Conservation (phyloP, 2,797 vertebrate genomes). For the Sternarchorhynchus goeldii region DNA sequence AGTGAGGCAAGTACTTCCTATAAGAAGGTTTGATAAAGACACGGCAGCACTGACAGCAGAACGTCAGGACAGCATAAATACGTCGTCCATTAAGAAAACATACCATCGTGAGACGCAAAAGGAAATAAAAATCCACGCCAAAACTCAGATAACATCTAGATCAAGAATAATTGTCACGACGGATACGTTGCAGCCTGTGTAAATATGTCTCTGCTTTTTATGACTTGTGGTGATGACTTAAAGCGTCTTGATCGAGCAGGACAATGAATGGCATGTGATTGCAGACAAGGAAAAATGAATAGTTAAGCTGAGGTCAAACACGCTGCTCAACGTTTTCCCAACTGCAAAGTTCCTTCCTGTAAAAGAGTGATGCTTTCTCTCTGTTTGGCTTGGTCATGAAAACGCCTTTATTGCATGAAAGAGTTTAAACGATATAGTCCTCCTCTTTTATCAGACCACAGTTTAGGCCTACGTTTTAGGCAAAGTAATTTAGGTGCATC, state of each 20-base stretch:
- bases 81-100: conserved; percentile 21
- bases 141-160: conserved; percentile 31
- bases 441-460: conserved; percentile 17
- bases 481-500: conserved; percentile 57
- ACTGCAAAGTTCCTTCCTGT: conserved; percentile 8
- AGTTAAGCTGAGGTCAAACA: conserved; percentile 27
- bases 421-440: conserved; percentile 1
- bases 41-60: not conserved
- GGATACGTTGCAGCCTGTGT: conserved; percentile 19
- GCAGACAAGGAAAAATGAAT: conserved; percentile 7
- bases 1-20: conserved; percentile 15
- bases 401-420: conserved; percentile 5
- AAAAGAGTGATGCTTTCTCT: conserved; percentile 22
- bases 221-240: conserved; percentile 23
- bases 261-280: conserved; percentile 31
- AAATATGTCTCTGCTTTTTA: conserved; percentile 29
- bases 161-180: conserved; percentile 31
- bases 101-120: not conserved
- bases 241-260: conserved; percentile 23
- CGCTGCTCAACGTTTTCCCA: conserved; percentile 25
- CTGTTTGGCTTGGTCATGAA: conserved; percentile 35
- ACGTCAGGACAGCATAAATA: conserved; percentile 27
- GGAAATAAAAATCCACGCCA: conserved; percentile 29
- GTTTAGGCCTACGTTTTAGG: conserved; percentile 50
- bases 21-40: conserved; percentile 25